Conservation (phyloP, 2,888 invertebrate genomes). For the Choristoneura rosaceana region DNA sequence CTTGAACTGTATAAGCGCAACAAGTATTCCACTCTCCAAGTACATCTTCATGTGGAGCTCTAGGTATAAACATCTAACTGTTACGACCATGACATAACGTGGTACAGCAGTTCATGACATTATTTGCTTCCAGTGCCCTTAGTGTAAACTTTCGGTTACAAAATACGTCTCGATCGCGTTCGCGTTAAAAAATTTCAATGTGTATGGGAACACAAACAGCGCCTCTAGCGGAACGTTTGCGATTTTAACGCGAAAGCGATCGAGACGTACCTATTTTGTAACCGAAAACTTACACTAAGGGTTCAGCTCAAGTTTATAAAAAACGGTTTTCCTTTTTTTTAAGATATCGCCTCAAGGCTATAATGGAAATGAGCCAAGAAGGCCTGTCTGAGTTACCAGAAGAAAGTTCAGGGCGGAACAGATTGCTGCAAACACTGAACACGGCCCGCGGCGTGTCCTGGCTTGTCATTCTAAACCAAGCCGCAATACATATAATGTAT, state of each 20-base stretch:
- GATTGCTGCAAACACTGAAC: slow-evolving; percentile 52
- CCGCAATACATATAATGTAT: slow-evolving; percentile 57
- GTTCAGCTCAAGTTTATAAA: not conserved
- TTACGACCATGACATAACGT: too few species aligned
- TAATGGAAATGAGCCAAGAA: slow-evolving; percentile 58
- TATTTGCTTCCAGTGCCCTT: too few species aligned
- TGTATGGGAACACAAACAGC: too few species aligned
- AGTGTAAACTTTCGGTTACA: too few species aligned
- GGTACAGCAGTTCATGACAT: too few species aligned
- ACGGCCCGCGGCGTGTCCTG: slow-evolving; percentile 58
- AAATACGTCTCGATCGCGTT: too few species aligned
- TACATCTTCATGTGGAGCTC: slow-evolving; percentile 66
- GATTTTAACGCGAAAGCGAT: too few species aligned
- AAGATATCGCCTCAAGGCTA: slow-evolving; percentile 57
- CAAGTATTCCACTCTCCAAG: slow-evolving; percentile 64
- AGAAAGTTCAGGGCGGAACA: slow-evolving; percentile 49
- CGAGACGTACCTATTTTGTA: too few species aligned
- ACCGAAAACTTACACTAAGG: too few species aligned
- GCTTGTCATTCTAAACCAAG: slow-evolving; percentile 61
- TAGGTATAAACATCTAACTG: slow-evolving; percentile 49
- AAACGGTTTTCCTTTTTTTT: slow-evolving; percentile 39
- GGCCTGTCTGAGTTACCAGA: slow-evolving; percentile 56
- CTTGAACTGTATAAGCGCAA: slow-evolving; percentile 63
- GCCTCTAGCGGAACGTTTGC: too few species aligned
- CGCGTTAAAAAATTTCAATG: too few species aligned